phyloP scores from a whole-genome alignment of 2,888 invertebrate species.

The Oxycera nigricornis region DNA sequence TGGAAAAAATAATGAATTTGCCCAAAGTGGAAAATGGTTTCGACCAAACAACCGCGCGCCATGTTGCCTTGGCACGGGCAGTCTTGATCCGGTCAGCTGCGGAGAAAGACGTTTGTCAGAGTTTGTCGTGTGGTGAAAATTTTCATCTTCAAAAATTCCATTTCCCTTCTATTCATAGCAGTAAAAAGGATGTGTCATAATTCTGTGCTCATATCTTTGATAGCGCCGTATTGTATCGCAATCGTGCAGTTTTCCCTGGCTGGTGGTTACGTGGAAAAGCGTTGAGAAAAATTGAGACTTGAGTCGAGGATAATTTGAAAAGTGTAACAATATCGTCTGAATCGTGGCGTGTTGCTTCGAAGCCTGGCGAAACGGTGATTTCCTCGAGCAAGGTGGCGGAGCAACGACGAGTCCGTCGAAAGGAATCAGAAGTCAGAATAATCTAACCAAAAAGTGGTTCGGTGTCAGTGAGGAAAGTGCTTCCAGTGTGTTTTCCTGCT shows the following conservation, averaged over 20 bases:
- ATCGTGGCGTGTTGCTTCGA: neutral
- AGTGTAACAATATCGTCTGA: neutral
- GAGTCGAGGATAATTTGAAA: neutral
- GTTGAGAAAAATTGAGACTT: constrained; percentile 2
- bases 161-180: constrained; percentile 9
- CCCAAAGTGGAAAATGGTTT: constrained; percentile 48
- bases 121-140: constrained; percentile 21
- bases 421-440: neutral
- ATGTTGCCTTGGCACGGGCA: constrained; percentile 54
- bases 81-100: constrained; percentile 68
- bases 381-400: neutral
- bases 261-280: constrained; percentile 32
- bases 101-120: constrained; percentile 62
- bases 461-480: neutral
- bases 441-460: constrained; percentile 10
- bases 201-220: constrained; percentile 44
- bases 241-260: neutral
- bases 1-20: constrained; percentile 34
- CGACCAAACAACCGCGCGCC: constrained; percentile 57
- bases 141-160: constrained; percentile 14
- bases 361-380: neutral
- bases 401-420: neutral
- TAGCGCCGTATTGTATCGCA: neutral
- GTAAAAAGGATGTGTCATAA: constrained; percentile 58
- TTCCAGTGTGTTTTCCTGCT: constrained; percentile 5